Conservation (phyloP, 2,888 invertebrate species). For the Troilus luridus region DNA sequence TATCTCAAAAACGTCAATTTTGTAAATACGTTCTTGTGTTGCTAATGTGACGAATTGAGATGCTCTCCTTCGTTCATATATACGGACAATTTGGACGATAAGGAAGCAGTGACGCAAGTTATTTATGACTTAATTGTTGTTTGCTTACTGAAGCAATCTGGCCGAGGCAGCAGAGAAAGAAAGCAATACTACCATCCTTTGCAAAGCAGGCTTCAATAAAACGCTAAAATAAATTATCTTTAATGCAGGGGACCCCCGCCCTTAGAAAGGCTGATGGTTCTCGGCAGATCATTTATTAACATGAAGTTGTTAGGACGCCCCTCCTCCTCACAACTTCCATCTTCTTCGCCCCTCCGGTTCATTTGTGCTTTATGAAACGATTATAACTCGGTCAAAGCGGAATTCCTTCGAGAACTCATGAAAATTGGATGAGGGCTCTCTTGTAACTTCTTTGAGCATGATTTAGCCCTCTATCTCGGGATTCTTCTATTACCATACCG, state of each 20-base stretch:
- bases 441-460: background rate
- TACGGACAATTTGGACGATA: background rate
- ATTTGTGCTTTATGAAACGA: constrained; percentile 31
- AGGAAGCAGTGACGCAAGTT: background rate
- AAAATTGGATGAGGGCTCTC: background rate
- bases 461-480: background rate
- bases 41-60: too few species aligned
- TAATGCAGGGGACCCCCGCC: background rate
- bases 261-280: constrained; percentile 5
- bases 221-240: constrained; percentile 21
- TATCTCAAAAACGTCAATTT: too few species aligned
- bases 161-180: background rate
- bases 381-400: constrained; percentile 27
- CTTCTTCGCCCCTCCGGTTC: background rate
- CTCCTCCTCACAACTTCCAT: background rate
- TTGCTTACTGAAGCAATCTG: background rate
- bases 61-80: too few species aligned
- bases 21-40: too few species aligned
- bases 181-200: background rate
- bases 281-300: constrained; percentile 7
- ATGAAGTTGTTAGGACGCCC: background rate
- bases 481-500: background rate
- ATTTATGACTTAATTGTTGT: background rate
- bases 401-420: background rate
- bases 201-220: background rate